Percentiles rank a stretch among this genome's conserved stretches.
Conservation (phyloP, 2,888 invertebrate genomes). For the Camponotus fellah region DNA sequence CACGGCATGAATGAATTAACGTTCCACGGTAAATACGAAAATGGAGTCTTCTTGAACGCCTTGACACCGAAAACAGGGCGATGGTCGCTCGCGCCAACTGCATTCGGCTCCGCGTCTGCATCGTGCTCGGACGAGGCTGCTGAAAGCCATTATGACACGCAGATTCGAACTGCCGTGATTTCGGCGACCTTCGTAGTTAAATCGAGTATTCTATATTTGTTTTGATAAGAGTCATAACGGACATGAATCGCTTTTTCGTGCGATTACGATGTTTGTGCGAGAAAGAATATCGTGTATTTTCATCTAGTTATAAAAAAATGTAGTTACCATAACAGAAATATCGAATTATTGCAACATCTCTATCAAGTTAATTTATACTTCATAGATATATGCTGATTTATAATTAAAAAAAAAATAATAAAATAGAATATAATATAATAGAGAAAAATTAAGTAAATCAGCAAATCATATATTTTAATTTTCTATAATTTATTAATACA, state of each 20-base stretch:
- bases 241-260: not conserved
- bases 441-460: not conserved
- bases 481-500: not conserved
- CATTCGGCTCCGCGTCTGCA: conserved; percentile 15
- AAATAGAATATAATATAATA: not conserved
- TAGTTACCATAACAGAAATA: not conserved
- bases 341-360: not conserved
- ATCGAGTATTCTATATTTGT: conserved; percentile 26
- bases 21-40: conserved; percentile 63
- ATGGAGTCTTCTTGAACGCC: conserved; percentile 67
- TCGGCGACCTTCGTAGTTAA: not conserved
- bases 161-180: conserved; percentile 1
- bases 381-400: not conserved
- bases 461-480: not conserved
- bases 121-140: not conserved
- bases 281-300: not conserved
- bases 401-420: not conserved
- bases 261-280: not conserved
- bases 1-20: conserved; percentile 72
- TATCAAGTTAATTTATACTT: not conserved
- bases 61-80: conserved; percentile 72
- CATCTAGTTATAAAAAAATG: not conserved
- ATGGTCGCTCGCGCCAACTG: conserved; percentile 21
- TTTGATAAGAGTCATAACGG: conserved; percentile 25
- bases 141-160: not conserved